Conservation (phyloP, 2,888 invertebrate species). For the Bimastos eiseni region DNA sequence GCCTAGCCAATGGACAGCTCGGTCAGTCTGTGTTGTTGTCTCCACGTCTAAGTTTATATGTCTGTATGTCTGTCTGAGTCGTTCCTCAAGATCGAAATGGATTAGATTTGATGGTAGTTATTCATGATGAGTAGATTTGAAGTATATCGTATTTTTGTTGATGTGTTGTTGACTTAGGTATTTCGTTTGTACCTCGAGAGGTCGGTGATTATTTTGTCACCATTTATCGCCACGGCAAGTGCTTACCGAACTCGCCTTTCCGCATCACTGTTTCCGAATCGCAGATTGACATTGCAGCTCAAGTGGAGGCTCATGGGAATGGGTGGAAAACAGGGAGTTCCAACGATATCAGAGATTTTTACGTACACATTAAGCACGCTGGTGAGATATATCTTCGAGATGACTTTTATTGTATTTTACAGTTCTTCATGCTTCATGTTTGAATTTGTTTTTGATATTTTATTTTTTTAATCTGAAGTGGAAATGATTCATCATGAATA, state of each 20-base stretch:
- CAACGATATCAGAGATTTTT: conserved; percentile 86
- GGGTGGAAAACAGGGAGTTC: conserved; percentile 89
- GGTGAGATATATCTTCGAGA: conserved; percentile 67
- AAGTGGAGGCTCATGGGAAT: conserved; percentile 86
- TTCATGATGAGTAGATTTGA: background rate
- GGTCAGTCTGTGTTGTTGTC: conserved; percentile 61
- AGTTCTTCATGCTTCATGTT: background rate
- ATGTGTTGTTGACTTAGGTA: conserved; percentile 68
- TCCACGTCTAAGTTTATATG: background rate
- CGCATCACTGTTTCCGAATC: conserved; percentile 89
- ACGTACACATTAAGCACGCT: conserved; percentile 91
- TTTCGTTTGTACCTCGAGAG: conserved; percentile 94
- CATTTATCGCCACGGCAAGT: conserved; percentile 78
- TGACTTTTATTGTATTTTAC: background rate
- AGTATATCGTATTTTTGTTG: background rate
- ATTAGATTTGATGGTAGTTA: background rate
- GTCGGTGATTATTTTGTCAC: conserved; percentile 92
- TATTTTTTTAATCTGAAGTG: background rate
- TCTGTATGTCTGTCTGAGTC: no score
- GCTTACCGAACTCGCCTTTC: conserved; percentile 94
- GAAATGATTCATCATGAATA: background rate
- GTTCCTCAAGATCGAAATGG: background rate
- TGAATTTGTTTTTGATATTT: background rate
- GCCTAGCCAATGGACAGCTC: conserved; percentile 90
- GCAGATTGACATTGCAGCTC: conserved; percentile 94